Evolutionary conservation across 2,888 invertebrate species (phyloP), one percentile per base, ranked within the genome.

Genomic region (Lithophane socia): DNA sequence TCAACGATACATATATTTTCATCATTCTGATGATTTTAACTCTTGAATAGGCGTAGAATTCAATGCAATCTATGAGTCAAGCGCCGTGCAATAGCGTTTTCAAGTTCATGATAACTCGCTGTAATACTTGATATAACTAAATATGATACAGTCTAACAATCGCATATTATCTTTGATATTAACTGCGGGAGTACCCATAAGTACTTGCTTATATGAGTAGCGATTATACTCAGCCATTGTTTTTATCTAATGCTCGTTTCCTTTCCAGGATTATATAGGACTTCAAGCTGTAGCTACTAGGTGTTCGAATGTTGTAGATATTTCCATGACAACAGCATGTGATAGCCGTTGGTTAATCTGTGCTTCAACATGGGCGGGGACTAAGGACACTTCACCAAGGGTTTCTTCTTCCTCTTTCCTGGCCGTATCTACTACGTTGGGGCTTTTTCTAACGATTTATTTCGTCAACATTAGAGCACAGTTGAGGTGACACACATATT

Each of bases 161-260:
- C 64, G 87, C 73, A 77, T 67, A 88, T 86, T 86, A 88, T 75
- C 81, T 72, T 74, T 73, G 47, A 75, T 70, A 69, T 75, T 77
- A 79, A 84, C 68, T 58, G 68, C 78, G n/a, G 16, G 29, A 54
- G 61, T 69, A 70, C 29, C 69, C n/a, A 70, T 77, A 75, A 63
- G 78, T 77, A 64, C 29, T 66, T 37, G 69, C 79, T 74, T 86
- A 56, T 77, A 75, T 69, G 71, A 49, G 12, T 49, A 61, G 37
- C 24, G 49, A 73, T 83, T 69, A 75, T 42, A 60, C 37, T 44
- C 54, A 13, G 49, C 75, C 73, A 84, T 84, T 84, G 86, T 86
- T 78, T 58, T 65, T 72, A 60, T 60, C 56, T 37, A 61, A 58
- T 42, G 3, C 2, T 61, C 18, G 16, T 65, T 63, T 74, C 73